phyloP scores from a whole-genome alignment of 1,140 invertebrate species.

The Zeugodacus cucurbitae region DNA sequence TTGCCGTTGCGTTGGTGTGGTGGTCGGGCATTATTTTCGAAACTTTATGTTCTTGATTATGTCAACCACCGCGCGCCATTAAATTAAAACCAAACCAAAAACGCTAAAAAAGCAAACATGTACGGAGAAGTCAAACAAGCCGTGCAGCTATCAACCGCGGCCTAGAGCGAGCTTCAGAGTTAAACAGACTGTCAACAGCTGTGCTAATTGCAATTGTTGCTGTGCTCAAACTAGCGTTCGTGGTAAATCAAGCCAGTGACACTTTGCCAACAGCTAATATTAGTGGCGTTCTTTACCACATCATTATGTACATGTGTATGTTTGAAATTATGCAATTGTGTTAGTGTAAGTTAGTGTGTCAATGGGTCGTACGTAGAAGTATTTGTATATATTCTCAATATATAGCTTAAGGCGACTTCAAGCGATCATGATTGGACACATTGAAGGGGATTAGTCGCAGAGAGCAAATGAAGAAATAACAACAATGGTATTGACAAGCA shows the following conservation, averaged over 20 bases:
- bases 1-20: neutral
- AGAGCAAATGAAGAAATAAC: neutral
- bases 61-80: neutral
- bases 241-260: neutral
- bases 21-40: neutral
- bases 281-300: neutral
- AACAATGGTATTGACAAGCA: neutral
- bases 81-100: neutral
- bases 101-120: neutral
- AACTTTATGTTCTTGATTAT: slow-evolving; percentile 21
- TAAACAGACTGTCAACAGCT: neutral
- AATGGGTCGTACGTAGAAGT: neutral
- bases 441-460: neutral
- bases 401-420: too few species aligned
- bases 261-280: neutral
- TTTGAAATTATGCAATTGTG: neutral
- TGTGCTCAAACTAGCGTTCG: neutral
- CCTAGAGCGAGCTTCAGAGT: neutral
- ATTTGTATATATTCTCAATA: too few species aligned
- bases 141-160: neutral
- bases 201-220: neutral
- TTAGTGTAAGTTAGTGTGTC: neutral
- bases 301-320: neutral
- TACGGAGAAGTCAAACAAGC: neutral
- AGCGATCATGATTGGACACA: neutral